Conservation (phyloP, 2,888 invertebrate genomes). For the Platycheirus rosarum region DNA sequence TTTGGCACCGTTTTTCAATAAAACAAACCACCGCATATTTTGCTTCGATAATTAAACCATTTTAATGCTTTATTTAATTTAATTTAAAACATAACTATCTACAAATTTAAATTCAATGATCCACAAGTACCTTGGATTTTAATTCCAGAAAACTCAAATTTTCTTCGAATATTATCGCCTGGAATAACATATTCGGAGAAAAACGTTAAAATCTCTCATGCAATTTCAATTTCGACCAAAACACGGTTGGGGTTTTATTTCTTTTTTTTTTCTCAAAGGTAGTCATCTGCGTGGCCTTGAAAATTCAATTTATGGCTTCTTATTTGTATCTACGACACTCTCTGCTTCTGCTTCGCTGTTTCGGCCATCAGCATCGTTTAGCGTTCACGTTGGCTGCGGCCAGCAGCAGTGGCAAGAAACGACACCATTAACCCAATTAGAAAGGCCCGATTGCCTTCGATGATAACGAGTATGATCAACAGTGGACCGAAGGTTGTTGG, state of each 20-base stretch:
- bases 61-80: background rate
- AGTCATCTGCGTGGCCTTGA: conserved; percentile 58
- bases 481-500: conserved; percentile 59
- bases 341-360: conserved; percentile 1
- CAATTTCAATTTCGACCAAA: conserved; percentile 38
- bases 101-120: no score
- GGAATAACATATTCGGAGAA: background rate
- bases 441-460: conserved; percentile 67
- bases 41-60: background rate
- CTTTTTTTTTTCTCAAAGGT: conserved; percentile 28
- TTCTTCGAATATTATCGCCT: no score
- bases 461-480: conserved; percentile 41
- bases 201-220: conserved; percentile 18
- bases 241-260: conserved; percentile 2
- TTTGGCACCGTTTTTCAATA: no score
- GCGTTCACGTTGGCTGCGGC: conserved; percentile 47
- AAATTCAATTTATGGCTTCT: conserved; percentile 36
- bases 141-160: no score
- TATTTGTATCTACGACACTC: conserved; percentile 50
- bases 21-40: background rate
- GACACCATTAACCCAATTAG: conserved; percentile 71
- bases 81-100: background rate
- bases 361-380: conserved; percentile 46
- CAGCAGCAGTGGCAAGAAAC: conserved; percentile 76
- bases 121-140: no score